These are phyloP conservation scores for Drosophila tropicalis DNA, from an alignment of 1,140 invertebrate species.

Conservation along the genomic window DNA sequence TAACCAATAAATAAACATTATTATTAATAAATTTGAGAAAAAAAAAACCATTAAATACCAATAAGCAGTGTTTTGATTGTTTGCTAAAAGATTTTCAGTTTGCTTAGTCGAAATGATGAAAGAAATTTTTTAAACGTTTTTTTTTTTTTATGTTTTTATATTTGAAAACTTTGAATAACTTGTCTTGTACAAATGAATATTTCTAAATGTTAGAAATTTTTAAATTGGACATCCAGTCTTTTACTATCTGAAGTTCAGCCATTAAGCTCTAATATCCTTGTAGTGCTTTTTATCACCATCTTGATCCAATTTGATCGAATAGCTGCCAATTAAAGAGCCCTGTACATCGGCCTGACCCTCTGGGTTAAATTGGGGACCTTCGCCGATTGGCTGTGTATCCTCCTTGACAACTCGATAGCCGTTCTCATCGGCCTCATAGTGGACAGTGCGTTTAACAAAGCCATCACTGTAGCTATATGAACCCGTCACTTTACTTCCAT, in stretches of 20 bases:
- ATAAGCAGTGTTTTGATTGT: neutral
- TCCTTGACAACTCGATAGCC: conserved; percentile 85
- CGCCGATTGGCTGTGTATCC: conserved; percentile 83
- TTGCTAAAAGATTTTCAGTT: too few relatives aligned
- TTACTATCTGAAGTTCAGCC: too few relatives aligned
- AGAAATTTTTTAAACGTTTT: neutral
- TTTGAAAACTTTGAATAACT: neutral
- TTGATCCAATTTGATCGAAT: conserved; percentile 73
- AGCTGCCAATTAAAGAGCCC: conserved; percentile 78
- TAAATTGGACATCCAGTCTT: too few relatives aligned
- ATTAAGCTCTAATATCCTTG: conserved; percentile 51
- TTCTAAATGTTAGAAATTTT: conserved; percentile 81
- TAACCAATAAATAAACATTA: conserved; percentile 83
- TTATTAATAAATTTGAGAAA: conserved; percentile 76
- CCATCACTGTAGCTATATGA: conserved; percentile 86
- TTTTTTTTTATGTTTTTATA: neutral
- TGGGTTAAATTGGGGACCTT: conserved; percentile 83
- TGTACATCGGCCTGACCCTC: conserved; percentile 84
- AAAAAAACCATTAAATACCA: conserved; percentile 14
- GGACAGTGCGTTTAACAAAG: conserved; percentile 84
- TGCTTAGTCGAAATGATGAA: too few relatives aligned
- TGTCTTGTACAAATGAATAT: conserved; percentile 22
- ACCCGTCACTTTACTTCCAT: conserved; percentile 84
- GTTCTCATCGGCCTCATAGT: conserved; percentile 86
- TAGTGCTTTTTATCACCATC: conserved; percentile 62